Evolutionary conservation across 2,888 invertebrate genomes (phyloP).

Genomic region (Luffia ferchaultella): DNA sequence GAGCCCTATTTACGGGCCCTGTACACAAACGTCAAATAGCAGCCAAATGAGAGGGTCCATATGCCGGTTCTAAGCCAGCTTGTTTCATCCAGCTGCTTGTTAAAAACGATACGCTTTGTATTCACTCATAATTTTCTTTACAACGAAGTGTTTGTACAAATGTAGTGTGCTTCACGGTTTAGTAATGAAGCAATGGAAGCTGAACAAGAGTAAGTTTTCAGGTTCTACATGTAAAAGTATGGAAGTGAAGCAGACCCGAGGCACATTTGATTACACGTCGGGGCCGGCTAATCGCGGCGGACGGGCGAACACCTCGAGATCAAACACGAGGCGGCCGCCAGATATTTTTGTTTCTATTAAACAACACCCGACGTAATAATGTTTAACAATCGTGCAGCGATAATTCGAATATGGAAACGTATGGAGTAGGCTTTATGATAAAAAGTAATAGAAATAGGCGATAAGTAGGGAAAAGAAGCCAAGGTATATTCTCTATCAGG

Average conservation of each 20-base stretch:
- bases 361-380: slow-evolving; percentile 68
- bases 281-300: slow-evolving; percentile 65
- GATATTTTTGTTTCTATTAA: slow-evolving; percentile 68
- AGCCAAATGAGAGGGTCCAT: slow-evolving; percentile 64
- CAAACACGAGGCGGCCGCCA: slow-evolving; percentile 67
- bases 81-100: slow-evolving; percentile 39
- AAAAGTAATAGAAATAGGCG: too few relatives aligned
- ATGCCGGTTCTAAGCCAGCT: slow-evolving; percentile 46
- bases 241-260: slow-evolving; percentile 40
- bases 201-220: slow-evolving; percentile 8
- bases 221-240: background rate
- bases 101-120: slow-evolving; percentile 23
- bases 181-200: slow-evolving; percentile 24
- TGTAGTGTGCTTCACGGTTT: slow-evolving; percentile 8
- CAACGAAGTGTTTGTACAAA: too few relatives aligned
- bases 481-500: too few relatives aligned
- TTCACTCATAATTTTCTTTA: too few relatives aligned
- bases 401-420: slow-evolving; percentile 43
- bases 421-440: slow-evolving; percentile 23
- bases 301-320: slow-evolving; percentile 67
- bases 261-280: slow-evolving; percentile 66
- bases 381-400: slow-evolving; percentile 67
- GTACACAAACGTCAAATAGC: slow-evolving; percentile 66
- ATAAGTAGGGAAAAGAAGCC: too few relatives aligned
- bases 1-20: slow-evolving; percentile 62